Evolutionary conservation across 1,140 invertebrate genomes (phyloP), one percentile per base, ranked within the genome.

Genomic region (Chlorops oryzae): DNA sequence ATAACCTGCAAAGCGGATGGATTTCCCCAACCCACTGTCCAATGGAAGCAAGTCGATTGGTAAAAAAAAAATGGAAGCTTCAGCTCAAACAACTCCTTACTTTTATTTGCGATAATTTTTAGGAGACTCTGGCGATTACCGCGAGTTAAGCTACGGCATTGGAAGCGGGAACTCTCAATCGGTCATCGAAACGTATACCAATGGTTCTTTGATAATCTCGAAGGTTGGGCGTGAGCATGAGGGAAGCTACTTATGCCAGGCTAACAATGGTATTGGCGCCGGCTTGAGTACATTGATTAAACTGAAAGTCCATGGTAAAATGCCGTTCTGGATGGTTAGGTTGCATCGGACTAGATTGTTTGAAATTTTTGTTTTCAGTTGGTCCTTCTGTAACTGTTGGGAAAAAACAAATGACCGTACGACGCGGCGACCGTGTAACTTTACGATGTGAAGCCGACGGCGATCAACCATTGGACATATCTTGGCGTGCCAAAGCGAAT

Each of bases 401-500:
- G 2, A 63, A 59, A 46, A 79, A 79, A 57, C 78, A 79, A 56
- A 67, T 84, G 56, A 81, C 82, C 0, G 81, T 82, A 49, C 76
- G 85, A 52, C 62, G 82, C 41, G 76, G 85, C n/a, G 81, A 84
- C 48, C 77, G 78, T 2, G 79, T 83, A 1, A 77, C 77, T 2
- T 69, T 94, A 18, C 74, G 81, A 23, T 94, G 91, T 63, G 81
- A 85, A 38, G 89, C 89, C 2, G 82, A 85, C 58, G 92, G 92
- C 4, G 91, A 94, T 73, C 80, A 81, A 61, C 91, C 90, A 2
- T 78, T 94, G 47, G 83, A 87, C 55, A 82, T 93, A 47, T 79
- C 82, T 18, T 93, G 90, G 85, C 55, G 59, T 49, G 58, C 58
- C 50, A 65, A 68, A 40, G 72, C 74, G 17, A 76, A 73, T 58